Percentiles rank a stretch among this genome's conserved stretches.
These are phyloP conservation scores for Pectinophora gossypiella DNA, from an alignment of 1,140 invertebrate genomes.

Conservation along the genomic window DNA sequence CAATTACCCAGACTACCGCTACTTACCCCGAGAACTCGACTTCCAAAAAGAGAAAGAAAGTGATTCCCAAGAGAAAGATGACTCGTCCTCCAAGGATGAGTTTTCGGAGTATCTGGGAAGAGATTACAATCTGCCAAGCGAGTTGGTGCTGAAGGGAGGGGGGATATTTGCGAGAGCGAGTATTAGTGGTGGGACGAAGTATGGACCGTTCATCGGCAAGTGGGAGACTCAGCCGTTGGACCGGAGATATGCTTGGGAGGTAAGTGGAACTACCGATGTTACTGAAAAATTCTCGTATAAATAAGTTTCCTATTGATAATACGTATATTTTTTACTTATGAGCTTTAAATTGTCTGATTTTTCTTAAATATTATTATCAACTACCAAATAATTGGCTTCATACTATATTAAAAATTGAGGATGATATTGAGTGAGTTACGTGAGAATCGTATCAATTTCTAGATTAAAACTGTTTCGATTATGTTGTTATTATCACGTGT, in stretches of 20 bases:
- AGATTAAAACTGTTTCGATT: too few species aligned
- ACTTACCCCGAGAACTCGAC: conserved; percentile 42
- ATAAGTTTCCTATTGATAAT: too few species aligned
- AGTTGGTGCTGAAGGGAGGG: conserved; percentile 65
- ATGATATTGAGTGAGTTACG: too few species aligned
- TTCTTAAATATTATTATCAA: too few species aligned
- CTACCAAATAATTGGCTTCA: too few species aligned
- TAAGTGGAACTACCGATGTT: too few species aligned
- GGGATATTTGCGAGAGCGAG: conserved; percentile 76
- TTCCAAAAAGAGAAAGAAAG: conserved; percentile 34
- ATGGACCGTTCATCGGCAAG: conserved; percentile 83
- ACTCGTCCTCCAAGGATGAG: conserved; percentile 38
- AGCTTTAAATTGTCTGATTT: too few species aligned
- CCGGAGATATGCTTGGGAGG: conserved; percentile 83
- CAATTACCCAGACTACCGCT: conserved; percentile 44
- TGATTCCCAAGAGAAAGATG: conserved; percentile 37
- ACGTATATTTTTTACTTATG: too few species aligned
- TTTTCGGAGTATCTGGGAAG: conserved; percentile 18
- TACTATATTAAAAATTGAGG: too few species aligned
- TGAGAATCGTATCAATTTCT: too few species aligned
- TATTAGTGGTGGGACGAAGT: conserved; percentile 78
- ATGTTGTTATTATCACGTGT: too few species aligned
- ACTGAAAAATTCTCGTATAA: too few species aligned
- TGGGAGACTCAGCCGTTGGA: conserved; percentile 80
- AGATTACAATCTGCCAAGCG: conserved; percentile 51